Conservation (phyloP, 2,888 invertebrate species). For the Trichogramma evanescens region DNA sequence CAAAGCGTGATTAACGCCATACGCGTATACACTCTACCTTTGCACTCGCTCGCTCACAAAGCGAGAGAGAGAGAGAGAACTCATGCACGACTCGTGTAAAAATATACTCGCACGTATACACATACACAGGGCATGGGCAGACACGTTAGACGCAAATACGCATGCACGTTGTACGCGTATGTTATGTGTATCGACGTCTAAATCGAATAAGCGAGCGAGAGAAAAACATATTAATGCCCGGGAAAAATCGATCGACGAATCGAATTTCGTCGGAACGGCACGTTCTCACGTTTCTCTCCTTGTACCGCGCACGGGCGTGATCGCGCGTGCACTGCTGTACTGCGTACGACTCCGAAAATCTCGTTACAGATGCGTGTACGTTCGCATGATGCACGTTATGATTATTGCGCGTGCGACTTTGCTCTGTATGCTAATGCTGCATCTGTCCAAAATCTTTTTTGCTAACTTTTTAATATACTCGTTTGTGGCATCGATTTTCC, state of each 20-base stretch:
- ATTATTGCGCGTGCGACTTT: conserved; percentile 22
- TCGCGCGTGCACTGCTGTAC: conserved; percentile 5
- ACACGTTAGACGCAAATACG: too few relatives aligned
- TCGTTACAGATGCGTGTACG: background rate
- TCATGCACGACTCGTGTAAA: too few relatives aligned
- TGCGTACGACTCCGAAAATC: conserved; percentile 26
- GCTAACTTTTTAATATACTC: background rate
- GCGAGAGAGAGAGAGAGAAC: background rate
- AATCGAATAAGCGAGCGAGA: background rate
- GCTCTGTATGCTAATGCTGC: conserved; percentile 36
- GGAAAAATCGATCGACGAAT: conserved; percentile 30
- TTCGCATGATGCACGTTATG: conserved; percentile 11
- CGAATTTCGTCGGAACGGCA: conserved; percentile 28
- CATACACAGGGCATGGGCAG: too few relatives aligned
- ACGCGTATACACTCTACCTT: conserved; percentile 19
- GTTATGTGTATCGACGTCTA: background rate
- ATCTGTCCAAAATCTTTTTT: conserved; percentile 28
- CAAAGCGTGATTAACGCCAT: conserved; percentile 19
- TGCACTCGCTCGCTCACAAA: background rate
- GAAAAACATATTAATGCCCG: conserved; percentile 23
- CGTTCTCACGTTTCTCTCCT: conserved; percentile 28
- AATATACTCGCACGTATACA: too few relatives aligned
- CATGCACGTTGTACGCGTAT: too few relatives aligned
- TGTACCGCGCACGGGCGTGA: background rate
- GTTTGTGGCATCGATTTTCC: conserved; percentile 1